Evolutionary conservation across 2,888 invertebrate species (phyloP).

Genomic region (Pomacea canaliculata): DNA sequence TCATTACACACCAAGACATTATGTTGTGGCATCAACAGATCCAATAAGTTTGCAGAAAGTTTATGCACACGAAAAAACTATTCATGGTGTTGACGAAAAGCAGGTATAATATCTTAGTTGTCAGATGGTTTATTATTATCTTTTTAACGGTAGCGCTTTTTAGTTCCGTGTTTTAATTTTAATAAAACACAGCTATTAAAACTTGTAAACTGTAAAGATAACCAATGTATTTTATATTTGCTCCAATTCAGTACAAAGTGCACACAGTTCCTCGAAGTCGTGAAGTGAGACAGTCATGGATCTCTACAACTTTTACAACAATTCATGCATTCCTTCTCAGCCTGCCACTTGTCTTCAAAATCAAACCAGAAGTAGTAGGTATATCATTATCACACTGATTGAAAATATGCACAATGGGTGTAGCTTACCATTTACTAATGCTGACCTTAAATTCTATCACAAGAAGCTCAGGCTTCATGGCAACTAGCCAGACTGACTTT

Average conservation of each 20-base stretch:
- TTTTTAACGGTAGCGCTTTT: too few relatives aligned
- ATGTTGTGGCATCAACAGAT: slow-evolving; percentile 85
- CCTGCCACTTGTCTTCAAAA: slow-evolving; percentile 78
- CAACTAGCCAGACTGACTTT: too few relatives aligned
- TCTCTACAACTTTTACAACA: slow-evolving; percentile 84
- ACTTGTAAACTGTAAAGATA: too few relatives aligned
- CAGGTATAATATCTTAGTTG: too few relatives aligned
- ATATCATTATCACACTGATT: background rate
- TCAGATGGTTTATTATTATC: too few relatives aligned
- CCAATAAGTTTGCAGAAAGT: slow-evolving; percentile 81
- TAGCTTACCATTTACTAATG: too few relatives aligned
- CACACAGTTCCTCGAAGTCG: slow-evolving; percentile 84
- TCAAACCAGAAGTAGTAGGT: slow-evolving; percentile 80
- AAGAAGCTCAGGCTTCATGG: too few relatives aligned
- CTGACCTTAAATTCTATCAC: too few relatives aligned
- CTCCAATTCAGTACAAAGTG: slow-evolving; percentile 66
- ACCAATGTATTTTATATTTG: too few relatives aligned
- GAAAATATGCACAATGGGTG: too few relatives aligned
- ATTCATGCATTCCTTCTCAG: slow-evolving; percentile 79
- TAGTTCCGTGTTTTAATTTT: too few relatives aligned
- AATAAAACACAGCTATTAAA: too few relatives aligned
- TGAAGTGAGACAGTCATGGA: slow-evolving; percentile 87
- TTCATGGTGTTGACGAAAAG: background rate
- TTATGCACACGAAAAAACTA: slow-evolving; percentile 40
- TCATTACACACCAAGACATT: slow-evolving; percentile 81